These are phyloP conservation scores for Lepidonotus clava DNA, from an alignment of 2,888 invertebrate genomes.

Conservation along the genomic window DNA sequence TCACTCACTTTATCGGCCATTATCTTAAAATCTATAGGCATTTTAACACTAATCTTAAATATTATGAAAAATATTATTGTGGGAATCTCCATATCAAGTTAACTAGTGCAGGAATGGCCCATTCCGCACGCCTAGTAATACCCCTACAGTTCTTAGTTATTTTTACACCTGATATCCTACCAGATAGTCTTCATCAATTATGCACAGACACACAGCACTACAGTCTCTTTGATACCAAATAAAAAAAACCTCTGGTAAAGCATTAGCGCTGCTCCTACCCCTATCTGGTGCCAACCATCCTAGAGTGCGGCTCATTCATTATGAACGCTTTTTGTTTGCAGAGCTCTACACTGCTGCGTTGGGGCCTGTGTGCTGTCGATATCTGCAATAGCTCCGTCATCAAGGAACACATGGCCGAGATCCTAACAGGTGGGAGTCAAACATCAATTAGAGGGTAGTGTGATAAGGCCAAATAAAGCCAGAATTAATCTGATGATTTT, in stretches of 20 bases:
- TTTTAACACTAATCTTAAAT: too few species aligned
- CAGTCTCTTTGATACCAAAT: not conserved
- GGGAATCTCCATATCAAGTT: too few species aligned
- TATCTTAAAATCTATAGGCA: too few species aligned
- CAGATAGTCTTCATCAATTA: not conserved
- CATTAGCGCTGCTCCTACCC: not conserved
- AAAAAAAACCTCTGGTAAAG: not conserved
- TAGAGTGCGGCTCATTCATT: not conserved
- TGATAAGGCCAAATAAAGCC: too few species aligned
- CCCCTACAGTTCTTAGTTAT: not conserved
- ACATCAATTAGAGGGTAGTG: too few species aligned
- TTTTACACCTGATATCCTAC: not conserved
- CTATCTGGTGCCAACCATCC: not conserved
- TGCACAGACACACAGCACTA: not conserved
- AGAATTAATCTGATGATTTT: too few species aligned
- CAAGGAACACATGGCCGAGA: conserved; percentile 11
- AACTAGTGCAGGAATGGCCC: too few species aligned
- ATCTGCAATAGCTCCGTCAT: conserved; percentile 20
- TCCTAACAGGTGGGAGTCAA: not conserved
- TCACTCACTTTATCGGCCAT: too few species aligned
- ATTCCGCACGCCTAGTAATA: too few species aligned
- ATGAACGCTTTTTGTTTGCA: not conserved
- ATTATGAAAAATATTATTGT: too few species aligned
- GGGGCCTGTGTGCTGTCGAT: conserved; percentile 49
- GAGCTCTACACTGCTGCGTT: conserved; percentile 19